A percentile compares a stretch with the other conserved stretches of the same genome.
Conservation (phyloP, 2,888 invertebrate genomes). For the Amiota communis region DNA sequence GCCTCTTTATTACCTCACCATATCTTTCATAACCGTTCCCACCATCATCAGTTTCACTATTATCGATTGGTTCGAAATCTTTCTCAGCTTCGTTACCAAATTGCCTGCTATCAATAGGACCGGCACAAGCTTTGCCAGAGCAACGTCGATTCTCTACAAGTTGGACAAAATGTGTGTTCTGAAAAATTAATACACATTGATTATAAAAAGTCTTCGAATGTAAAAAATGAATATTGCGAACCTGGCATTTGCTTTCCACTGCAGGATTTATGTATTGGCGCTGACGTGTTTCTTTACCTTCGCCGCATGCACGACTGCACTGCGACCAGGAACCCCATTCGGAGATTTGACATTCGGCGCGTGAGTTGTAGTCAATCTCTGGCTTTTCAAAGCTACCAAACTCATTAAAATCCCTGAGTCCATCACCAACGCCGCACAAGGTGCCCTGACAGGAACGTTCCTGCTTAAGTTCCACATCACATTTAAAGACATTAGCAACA, state of each 20-base stretch:
- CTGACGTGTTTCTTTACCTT: conserved; percentile 79
- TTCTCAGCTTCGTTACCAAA: conserved; percentile 30
- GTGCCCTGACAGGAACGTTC: conserved; percentile 71
- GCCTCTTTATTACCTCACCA: neutral
- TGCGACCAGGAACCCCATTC: conserved; percentile 85
- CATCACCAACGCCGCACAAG: conserved; percentile 57
- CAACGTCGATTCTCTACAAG: conserved; percentile 49
- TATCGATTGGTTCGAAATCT: neutral
- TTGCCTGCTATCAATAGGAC: conserved; percentile 33
- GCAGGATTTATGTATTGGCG: conserved; percentile 78
- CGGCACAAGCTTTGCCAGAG: conserved; percentile 52
- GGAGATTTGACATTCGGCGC: conserved; percentile 79
- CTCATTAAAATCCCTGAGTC: neutral
- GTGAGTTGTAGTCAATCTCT: conserved; percentile 37
- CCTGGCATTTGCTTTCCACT: conserved; percentile 77
- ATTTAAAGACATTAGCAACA: conserved; percentile 63
- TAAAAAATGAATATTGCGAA: conserved; percentile 56
- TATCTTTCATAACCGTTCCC: neutral
- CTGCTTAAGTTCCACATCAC: conserved; percentile 58
- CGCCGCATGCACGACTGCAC: conserved; percentile 83
- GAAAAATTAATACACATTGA: neutral
- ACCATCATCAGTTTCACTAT: neutral
- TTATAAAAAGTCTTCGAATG: neutral
- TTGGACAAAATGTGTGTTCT: conserved; percentile 43
- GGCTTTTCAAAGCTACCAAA: neutral